phyloP scores from a whole-genome alignment of 2,113 vertebrate species.

The Esox niger region DNA sequence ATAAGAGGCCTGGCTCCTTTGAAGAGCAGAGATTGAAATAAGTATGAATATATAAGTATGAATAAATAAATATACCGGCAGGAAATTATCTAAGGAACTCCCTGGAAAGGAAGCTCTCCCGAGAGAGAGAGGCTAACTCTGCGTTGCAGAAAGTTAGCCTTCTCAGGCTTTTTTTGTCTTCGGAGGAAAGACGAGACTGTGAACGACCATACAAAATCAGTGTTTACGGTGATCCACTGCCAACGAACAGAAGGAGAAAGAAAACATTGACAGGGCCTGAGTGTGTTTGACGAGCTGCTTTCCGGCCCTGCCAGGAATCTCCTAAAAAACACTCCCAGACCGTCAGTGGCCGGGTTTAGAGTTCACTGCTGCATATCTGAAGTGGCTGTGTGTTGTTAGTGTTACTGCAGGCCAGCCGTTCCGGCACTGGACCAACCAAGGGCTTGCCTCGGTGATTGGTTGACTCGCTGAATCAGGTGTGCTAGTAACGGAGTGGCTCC shows the following conservation, averaged over 20 bases:
- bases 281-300: conserved; percentile 29
- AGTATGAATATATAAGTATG: no score
- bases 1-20: conserved; percentile 38
- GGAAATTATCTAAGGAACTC: conserved; percentile 65
- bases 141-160: no score
- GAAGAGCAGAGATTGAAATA: conserved; percentile 57
- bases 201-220: conserved; percentile 29
- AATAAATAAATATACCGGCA: conserved; percentile 63
- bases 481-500: no score
- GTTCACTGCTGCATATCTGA: conserved; percentile 13
- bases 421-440: no score
- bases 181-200: conserved; percentile 8
- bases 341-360: conserved; percentile 20
- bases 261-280: conserved; percentile 27
- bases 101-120: conserved; percentile 51
- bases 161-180: conserved; percentile 13
- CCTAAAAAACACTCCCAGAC: conserved; percentile 38
- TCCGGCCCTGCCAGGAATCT: conserved; percentile 45
- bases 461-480: no score
- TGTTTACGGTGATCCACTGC: conserved; percentile 44
- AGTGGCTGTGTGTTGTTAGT: neutral
- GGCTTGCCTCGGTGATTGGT: no score
- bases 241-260: conserved; percentile 28
- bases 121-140: conserved; percentile 27
- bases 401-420: no score